Evolutionary conservation across 2,888 invertebrate species (phyloP).

Genomic region (Drosophila birchii): DNA sequence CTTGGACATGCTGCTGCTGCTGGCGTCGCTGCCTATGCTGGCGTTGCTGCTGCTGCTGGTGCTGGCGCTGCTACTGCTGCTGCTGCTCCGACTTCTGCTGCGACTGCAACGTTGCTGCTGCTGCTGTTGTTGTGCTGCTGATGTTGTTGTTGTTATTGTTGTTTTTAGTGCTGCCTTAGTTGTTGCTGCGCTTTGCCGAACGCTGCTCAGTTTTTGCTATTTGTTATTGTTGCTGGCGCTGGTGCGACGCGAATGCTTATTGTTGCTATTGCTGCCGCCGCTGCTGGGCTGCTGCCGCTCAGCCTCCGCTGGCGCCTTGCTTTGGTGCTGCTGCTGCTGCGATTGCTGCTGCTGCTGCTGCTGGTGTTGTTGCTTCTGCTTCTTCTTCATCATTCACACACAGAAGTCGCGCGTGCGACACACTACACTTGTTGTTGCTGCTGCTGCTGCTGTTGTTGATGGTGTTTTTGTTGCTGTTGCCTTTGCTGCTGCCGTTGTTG

Average conservation of each 20-base stretch:
- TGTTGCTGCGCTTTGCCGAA: constrained; percentile 74
- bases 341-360: constrained; percentile 49
- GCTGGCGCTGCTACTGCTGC: constrained; percentile 27
- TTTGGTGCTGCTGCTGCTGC: constrained; percentile 49
- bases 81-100: constrained; percentile 36
- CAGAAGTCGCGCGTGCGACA: constrained; percentile 67
- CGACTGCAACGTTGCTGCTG: constrained; percentile 27
- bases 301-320: constrained; percentile 40
- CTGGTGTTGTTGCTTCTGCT: constrained; percentile 73
- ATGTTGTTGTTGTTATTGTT: constrained; percentile 26
- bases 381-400: constrained; percentile 77
- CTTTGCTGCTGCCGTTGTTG: constrained; percentile 31
- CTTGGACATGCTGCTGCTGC: constrained; percentile 56
- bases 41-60: constrained; percentile 34
- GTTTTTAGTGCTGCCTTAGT: constrained; percentile 32
- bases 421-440: constrained; percentile 63
- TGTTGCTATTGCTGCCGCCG: constrained; percentile 51
- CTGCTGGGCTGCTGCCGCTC: constrained; percentile 56
- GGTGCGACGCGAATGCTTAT: constrained; percentile 61
- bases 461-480: constrained; percentile 39
- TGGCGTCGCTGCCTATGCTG: constrained; percentile 22
- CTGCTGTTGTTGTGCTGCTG: constrained; percentile 16
- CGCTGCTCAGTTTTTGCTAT: constrained; percentile 78
- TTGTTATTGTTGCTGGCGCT: constrained; percentile 71
- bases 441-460: constrained; percentile 31